phyloP scores from a whole-genome alignment of 2,113 vertebrate genomes.

The Hiodon tergisus region DNA sequence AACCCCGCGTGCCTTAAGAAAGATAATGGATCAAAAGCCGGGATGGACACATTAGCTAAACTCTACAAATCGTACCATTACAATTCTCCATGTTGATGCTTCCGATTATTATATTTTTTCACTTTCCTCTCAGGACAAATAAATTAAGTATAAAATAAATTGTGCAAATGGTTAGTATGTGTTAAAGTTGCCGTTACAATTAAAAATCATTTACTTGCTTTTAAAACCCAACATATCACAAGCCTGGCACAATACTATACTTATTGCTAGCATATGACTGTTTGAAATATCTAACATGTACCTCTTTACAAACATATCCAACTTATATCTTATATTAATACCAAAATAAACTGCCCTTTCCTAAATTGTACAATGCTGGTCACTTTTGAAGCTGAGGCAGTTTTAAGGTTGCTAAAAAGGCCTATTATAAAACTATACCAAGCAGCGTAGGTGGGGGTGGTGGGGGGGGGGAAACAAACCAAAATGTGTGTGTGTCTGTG shows the following conservation, averaged over 20 bases:
- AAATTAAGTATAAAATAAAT: constrained; percentile 56
- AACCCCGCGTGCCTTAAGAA: constrained; percentile 71
- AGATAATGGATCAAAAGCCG: constrained; percentile 71
- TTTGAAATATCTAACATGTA: constrained; percentile 81
- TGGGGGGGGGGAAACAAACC: constrained; percentile 22
- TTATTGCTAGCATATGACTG: constrained; percentile 90
- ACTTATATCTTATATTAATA: constrained; percentile 58
- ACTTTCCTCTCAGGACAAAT: constrained; percentile 60
- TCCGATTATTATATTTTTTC: constrained; percentile 29
- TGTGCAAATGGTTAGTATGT: constrained; percentile 56
- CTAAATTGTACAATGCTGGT: constrained; percentile 56
- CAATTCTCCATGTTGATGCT: constrained; percentile 44
- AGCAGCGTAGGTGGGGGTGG: constrained; percentile 23
- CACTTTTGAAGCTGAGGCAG: constrained; percentile 60
- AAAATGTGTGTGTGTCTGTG: not conserved
- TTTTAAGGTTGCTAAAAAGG: constrained; percentile 52
- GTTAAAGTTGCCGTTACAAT: constrained; percentile 66
- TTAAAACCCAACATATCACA: constrained; percentile 78
- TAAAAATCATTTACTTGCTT: constrained; percentile 83
- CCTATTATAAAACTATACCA: constrained; percentile 42
- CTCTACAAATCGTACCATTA: constrained; percentile 67
- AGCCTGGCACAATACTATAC: constrained; percentile 80
- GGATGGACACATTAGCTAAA: constrained; percentile 69
- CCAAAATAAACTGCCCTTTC: constrained; percentile 52
- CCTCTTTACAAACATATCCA: constrained; percentile 76